Base-by-base conservation (phyloP, 2,888 invertebrate genomes). In the Apotomis capreana region DNA sequence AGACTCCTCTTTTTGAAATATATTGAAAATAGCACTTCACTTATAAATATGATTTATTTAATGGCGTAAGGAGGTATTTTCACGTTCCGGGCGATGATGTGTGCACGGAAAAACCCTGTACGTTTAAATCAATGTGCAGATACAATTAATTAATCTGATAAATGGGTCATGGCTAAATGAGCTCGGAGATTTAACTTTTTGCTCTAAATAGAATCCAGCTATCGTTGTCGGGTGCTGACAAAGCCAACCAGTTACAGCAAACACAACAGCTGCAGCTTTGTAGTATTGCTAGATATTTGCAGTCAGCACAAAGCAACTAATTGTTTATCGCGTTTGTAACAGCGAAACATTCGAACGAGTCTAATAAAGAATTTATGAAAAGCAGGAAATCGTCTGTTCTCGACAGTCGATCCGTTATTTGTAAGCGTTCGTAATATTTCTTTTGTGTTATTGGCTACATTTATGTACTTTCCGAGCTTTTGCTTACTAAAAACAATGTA, bases 341-440 rank as follows among this genome's bases (percentile, higher is more conserved):
- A 49, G 10, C 37, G 12, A 5, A 10, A n/a, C 9, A 55, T 55
- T 55, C 9, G 52, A 40, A n/a, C 37, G 40, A 13, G 36, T 54
- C 40, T 37, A 63, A 46, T 65, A 37, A 59, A 67, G 65, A 65
- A 46, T 54, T 57, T n/a, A 49, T 65, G 57, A 36, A 65, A 61
- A 36, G 46, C 12, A 49, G 26, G 58, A 58, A 44, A 51, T 36
- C 40, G 15, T 52, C 52, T 68, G 68, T 13, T 15, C 40, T 3
- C 9, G 58, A 67, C 58, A 37, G 36, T 10, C 13, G 9, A n/a
- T 52, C 36, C n/a, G 6, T 10, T 36, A 3, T 6, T 36, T 57
- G 8, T 57, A 5, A 49, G 49, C 49, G 6, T 49, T 49, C 49
- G 49, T 10, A 10, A 49, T 40, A 10, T 49, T 49, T 10, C 49